Base-by-base conservation (phyloP, 2,888 invertebrate genomes). In the Aspidapion aeneum region DNA sequence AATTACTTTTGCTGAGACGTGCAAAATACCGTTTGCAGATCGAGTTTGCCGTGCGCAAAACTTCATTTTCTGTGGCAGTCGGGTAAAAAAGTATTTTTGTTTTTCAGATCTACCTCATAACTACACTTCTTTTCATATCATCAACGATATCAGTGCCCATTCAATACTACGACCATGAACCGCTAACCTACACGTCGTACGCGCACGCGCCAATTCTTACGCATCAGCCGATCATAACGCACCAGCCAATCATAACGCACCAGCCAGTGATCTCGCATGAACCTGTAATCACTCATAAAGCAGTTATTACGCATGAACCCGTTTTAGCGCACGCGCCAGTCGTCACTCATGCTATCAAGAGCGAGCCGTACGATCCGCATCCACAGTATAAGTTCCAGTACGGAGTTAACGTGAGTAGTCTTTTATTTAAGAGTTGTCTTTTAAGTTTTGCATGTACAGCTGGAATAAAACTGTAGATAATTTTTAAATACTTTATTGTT, bases 361-460 rank as follows among this genome's bases (percentile, higher is more conserved):
- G 67, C 7, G 72, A 73, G 57, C 72, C 72, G n/a, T 74, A 72
- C 62, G 69, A 76, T 61, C 66, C 74, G 21, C 73, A 72, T 65
- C 76, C 76, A 22, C 72, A 74, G 63, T 76, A 75, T 68, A 73
- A 71, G 57, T 76, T 73, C 61, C 69, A 69, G 49, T 75, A 76
- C 63, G 73, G 71, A 55, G 70, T 76, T 17, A 68, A 72, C 65
- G 75, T 75, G 65, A 68, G 66, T 65, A 60, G 20, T 62, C 17
- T 19, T 35, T 35, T 35, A 35, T 35, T 3, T 35, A 35, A 7
- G 35, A 7, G 35, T 3, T 35, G 12, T 35, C 12, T 35, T 35
- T 35, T 35, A 35, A n/a, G n/a, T n/a, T n/a, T n/a, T n/a, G n/a
- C n/a, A n/a, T n/a, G n/a, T n/a, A n/a, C n/a, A n/a, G n/a, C n/a